Base-by-base conservation (phyloP, 2,113 vertebrate species). In the Prinia subflava region DNA sequence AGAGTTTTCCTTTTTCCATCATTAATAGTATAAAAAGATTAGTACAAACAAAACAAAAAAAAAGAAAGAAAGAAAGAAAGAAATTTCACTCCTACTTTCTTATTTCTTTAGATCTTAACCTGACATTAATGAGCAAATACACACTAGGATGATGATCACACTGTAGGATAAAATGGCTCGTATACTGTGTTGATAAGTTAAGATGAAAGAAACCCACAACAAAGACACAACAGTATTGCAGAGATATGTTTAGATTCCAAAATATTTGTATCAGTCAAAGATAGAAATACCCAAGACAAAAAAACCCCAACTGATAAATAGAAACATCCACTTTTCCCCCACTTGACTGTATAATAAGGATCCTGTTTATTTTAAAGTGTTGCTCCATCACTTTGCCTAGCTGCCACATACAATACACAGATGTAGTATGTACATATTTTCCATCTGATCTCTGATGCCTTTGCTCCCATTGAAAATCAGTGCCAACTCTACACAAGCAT, bases 261-360 rank as follows among this genome's bases (percentile, higher is more conserved):
- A 98, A 97, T 98, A 96, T 96, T 97, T 97, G 94, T 97, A 97
- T 97, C 96, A 96, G 93, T 98, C 96, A 97, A 96, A 96, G 95
- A 89, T 22, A 97, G 95, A 97, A 96, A 96, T 91, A 94, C 87
- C 82, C 88, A 92, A 94, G 90, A 96, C 89, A 96, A 97, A 96
- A 87, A 87, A 25, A 2, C 3, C n/a, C 30, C 88, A 94, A 77
- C 70, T 63, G 92, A 96, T 94, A 97, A 96, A 96, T 87, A 97
- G 96, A 96, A 95, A 92, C 82, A 96, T 84, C 87, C 81, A 71
- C 79, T 90, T 95, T 95, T 80, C 10, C 65, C 90, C 87, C 73
- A 90, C 91, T 96, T 90, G 93, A 90, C 85, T 95, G 79, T 85
- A 88, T 92, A 96, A 96, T 68, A 94, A 93, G 82, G 75, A 74